Base-by-base conservation (phyloP, 2,888 invertebrate species). In the Ichneumoninae sp. region DNA sequence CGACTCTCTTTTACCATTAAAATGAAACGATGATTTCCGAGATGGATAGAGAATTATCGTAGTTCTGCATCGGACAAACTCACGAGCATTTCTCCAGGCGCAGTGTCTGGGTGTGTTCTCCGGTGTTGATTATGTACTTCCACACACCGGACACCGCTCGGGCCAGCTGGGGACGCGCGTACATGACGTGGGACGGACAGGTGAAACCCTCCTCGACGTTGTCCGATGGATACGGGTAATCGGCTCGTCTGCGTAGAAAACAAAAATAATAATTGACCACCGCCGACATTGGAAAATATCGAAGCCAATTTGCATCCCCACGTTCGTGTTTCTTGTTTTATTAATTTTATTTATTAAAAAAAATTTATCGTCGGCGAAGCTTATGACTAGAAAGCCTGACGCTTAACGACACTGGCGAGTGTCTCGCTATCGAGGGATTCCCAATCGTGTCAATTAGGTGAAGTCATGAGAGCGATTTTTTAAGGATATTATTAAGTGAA, bases 51-150 rank as follows among this genome's bases (percentile, higher is more conserved):
- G 47, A 19, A 19, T 19, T 6, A 52, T 52, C 26, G 13, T 26
- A 22, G 10, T 10, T 54, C 40, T n/a, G n/a, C 6, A 81, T 81
- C 44, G 47, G 1, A 36, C 84, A 73, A 81, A 95, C 96, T 95
- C 92, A 96, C 96, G 96, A 94, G 94, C 98, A 98, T 91, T 97
- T 97, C 92, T 98, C 98, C 81, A 98, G 94, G 8, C 98, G 94
- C 71, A 98, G 92, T 0, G 97, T 98, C 94, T 98, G 98, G 7
- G 97, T 97, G 90, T 97, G 97, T 86, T 97, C 97, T 0, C 97
- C 97, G 0, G 97, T 97, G 89, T 98, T 98, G 66, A 98, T 97
- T 87, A 98, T 97, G 91, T 96, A 97, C 91, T 97, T 97, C 97
- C 98, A 98, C 88, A 96, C 95, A 0, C 97, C 97, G 1, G 96